Base-by-base conservation (phyloP, 2,888 invertebrate species). In the Coelinius sp. region DNA sequence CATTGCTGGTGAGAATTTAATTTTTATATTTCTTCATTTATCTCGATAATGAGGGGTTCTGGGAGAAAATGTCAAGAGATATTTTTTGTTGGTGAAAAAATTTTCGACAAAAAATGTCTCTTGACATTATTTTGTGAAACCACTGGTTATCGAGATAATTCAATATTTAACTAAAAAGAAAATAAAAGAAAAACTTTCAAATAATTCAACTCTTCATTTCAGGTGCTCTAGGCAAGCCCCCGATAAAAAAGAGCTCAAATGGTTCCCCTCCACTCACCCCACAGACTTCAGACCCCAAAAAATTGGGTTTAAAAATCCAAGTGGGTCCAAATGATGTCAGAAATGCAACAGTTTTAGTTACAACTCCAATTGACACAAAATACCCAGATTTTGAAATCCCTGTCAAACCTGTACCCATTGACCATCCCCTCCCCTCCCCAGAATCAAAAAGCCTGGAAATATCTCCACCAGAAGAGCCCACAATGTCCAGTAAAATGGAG, bases 401-500 rank as follows among this genome's bases (percentile, higher is more conserved):
- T 8, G 71, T 75, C 1, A 83, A 83, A 49, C 73, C 80, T n/a
- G 53, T 76, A n/a, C 73, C 79, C 6, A 72, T 75, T 62, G 78
- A 80, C 17, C 78, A 80, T 73, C 73, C 78, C 68, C 84, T 80
- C 25, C 77, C 80, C 24, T 76, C 77, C 5, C 77, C 78, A 52
- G 78, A 80, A 59, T 69, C 78, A n/a, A 72, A 75, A 56, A 77
- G 74, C 68, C 63, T 76, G n/a, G 75, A 76, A 1, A 73, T 70
- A n/a, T 41, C 41, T 72, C 75, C 77, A 31, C 73, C 74, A 12
- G 84, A 84, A 0, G 85, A 86, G 59, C 82, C 83, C 22, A 86
- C 84, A 49, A 90, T 92, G 85, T 91, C 91, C 1, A 91, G 92
- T 14, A 91, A 91, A 24, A 91, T 92, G 78, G 92, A 92, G 78